Evolutionary conservation across 2,888 invertebrate species (phyloP).

Genomic region (Phengaris alcon): DNA sequence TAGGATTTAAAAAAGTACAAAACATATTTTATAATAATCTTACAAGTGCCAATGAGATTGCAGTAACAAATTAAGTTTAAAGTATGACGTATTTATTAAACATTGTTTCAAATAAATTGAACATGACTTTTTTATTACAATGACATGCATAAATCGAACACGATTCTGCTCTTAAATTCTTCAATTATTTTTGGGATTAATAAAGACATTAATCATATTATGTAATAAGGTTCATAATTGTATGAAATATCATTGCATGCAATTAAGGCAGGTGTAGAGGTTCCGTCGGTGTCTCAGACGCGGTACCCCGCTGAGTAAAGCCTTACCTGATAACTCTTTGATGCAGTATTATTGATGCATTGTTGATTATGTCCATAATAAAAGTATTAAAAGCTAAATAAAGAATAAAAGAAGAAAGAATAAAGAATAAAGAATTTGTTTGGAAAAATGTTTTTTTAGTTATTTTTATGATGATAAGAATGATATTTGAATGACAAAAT

Average conservation of each 20-base stretch:
- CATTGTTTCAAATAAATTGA: slow-evolving; percentile 15
- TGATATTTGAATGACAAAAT: not conserved
- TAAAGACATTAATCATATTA: slow-evolving; percentile 47
- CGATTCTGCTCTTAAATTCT: slow-evolving; percentile 42
- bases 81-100: not conserved
- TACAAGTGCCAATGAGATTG: slow-evolving; percentile 1
- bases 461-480: slow-evolving; percentile 2
- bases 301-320: slow-evolving; percentile 60
- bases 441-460: not conserved
- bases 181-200: slow-evolving; percentile 41
- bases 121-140: slow-evolving; percentile 49
- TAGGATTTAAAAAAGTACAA: not conserved
- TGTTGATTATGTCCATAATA: slow-evolving; percentile 71
- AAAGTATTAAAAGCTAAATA: slow-evolving; percentile 65
- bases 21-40: not conserved
- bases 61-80: not conserved
- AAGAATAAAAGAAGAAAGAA: slow-evolving; percentile 47
- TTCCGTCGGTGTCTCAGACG: slow-evolving; percentile 58
- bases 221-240: slow-evolving; percentile 48
- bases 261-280: slow-evolving; percentile 59
- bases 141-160: slow-evolving; percentile 57
- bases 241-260: slow-evolving; percentile 46
- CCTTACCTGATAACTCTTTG: slow-evolving; percentile 61
- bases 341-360: slow-evolving; percentile 63
- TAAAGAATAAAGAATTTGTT: slow-evolving; percentile 46